Percentiles rank a stretch among this genome's conserved stretches.
phyloP scores from a whole-genome alignment of 2,113 vertebrate species.

The Lasiurus borealis region DNA sequence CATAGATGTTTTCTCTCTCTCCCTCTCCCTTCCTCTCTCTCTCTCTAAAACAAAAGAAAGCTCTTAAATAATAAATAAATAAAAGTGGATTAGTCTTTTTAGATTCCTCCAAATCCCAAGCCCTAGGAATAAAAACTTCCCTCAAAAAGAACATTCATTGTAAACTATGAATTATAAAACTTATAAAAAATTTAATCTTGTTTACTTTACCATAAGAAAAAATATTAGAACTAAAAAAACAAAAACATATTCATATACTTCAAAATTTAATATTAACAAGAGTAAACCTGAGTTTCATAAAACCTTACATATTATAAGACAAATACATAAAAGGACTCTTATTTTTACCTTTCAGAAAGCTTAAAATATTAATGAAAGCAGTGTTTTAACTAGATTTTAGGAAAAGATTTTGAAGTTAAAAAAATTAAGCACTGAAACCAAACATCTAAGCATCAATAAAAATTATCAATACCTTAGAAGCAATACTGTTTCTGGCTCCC shows the following conservation, averaged over 20 bases:
- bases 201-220: slow-evolving; percentile 39
- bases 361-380: slow-evolving; percentile 15
- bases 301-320: background rate
- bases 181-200: background rate
- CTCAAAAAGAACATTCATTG: background rate
- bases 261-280: background rate
- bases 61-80: background rate
- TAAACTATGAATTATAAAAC: slow-evolving; percentile 33
- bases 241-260: background rate
- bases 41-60: background rate
- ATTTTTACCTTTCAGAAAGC: background rate
- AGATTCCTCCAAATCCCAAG: slow-evolving; percentile 31
- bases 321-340: background rate
- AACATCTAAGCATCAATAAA: slow-evolving; percentile 12
- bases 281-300: background rate
- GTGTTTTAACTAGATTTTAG: background rate
- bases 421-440: slow-evolving; percentile 29
- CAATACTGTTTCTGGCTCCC: background rate
- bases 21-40: too few relatives aligned
- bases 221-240: background rate
- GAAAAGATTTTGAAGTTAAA: slow-evolving; percentile 24
- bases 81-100: background rate
- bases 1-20: background rate
- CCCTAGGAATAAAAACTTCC: background rate
- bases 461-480: background rate